phyloP scores from a whole-genome alignment of 2,797 vertebrate species.

The Argyrosomus regius region DNA sequence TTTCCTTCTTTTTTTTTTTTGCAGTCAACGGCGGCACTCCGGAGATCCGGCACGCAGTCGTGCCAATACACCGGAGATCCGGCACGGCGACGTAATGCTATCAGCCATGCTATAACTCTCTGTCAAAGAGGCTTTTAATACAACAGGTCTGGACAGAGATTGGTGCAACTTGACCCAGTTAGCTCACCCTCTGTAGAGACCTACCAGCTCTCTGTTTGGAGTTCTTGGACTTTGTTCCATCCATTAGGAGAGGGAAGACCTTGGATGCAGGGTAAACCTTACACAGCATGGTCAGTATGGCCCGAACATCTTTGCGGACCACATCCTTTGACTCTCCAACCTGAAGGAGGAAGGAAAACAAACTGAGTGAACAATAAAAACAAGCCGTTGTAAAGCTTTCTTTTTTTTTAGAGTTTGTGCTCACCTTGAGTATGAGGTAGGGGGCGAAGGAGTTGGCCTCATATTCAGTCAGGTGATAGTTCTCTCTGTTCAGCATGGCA shows the following conservation, averaged over 20 bases:
- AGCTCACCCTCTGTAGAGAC: neutral
- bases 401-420: neutral
- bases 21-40: too few species aligned
- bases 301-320: slow-evolving; percentile 95
- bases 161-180: neutral
- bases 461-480: slow-evolving; percentile 95
- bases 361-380: neutral
- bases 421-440: slow-evolving; percentile 96
- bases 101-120: too few species aligned
- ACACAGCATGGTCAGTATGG: slow-evolving; percentile 94
- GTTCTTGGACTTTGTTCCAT: slow-evolving; percentile 98
- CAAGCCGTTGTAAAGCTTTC: too few species aligned
- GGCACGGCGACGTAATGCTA: too few species aligned
- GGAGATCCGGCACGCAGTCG: too few species aligned
- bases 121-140: neutral
- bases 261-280: slow-evolving; percentile 97
- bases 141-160: neutral
- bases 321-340: slow-evolving; percentile 98
- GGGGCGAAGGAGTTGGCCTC: slow-evolving; percentile 97
- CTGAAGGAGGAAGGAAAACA: slow-evolving; percentile 71
- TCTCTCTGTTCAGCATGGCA: slow-evolving; percentile 89
- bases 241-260: slow-evolving; percentile 97
- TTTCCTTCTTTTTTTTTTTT: too few species aligned
- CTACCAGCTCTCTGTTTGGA: slow-evolving; percentile 97
- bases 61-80: too few species aligned